Base-by-base conservation (phyloP, 1,140 invertebrate species). In the Scylla paramamosain region DNA sequence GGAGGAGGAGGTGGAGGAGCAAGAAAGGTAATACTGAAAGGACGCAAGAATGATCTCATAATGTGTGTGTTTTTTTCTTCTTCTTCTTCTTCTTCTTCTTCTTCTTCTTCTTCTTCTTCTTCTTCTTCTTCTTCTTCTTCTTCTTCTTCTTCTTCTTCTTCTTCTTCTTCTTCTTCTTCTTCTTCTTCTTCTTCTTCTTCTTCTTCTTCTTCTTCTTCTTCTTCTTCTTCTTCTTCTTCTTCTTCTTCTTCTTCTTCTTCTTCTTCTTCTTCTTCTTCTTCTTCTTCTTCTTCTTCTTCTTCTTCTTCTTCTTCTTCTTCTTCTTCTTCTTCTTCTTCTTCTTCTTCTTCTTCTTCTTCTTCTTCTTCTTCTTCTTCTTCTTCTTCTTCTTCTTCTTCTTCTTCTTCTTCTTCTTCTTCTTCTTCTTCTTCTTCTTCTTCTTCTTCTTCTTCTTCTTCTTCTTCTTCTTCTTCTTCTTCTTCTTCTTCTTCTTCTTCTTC, bases 241-340 rank as follows among this genome's bases (percentile, higher is more conserved):
- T 77, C 67, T n/a, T 77, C 67, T n/a, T n/a, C 67, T n/a, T 77
- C 87, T 39, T 28, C n/a, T 28, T 88, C 87, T 88, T 28, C 46
- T 48, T 39, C 87, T 88, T 28, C 46, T 48, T 39, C 87, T 88
- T 28, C 46, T 48, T 39, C 29, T 88, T 28, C 46, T 28, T 88
- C 87, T 10, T 32, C 46, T 48, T 39, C 12, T 39, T 8, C n/a
- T 7, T 39, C 14, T 14, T 39, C 16, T 39, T n/a, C n/a, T 39
- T 32, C 1, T 88, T 48, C 46, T 8, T 45, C 20, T 88, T 52
- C 48, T 29, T n/a, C 88, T 48, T 52, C 29, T 31, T 89, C 39
- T 46, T 28, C 28, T 52, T n/a, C 20, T 89, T 32, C 28, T 52
- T 20, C 28, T 89, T 32, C 28, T 28, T 25, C 28, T 89, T 12